Base-by-base conservation (phyloP, 2,113 vertebrate genomes). In the Promerops cafer region DNA sequence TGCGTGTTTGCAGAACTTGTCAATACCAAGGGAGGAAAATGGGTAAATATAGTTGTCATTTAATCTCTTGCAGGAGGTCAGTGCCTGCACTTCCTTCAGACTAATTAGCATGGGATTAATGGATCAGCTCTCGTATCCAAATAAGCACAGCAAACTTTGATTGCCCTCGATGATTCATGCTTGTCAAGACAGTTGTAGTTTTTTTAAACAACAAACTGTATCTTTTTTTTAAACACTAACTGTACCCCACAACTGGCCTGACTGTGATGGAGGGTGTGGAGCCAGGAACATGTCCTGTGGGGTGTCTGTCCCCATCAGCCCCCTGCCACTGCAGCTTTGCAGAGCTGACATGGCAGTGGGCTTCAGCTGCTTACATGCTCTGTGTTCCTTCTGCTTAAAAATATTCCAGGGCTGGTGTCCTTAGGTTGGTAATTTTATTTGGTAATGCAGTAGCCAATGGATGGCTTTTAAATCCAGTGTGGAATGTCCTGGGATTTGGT, bases 51-150 rank as follows among this genome's bases (percentile, higher is more conserved):
- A 97, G 78, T 85, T 96, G 82, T 84, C 93, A 79, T 95, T 88
- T 97, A 97, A 97, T 95, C 92, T 97, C 94, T 90, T 65, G 66
- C 31, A 71, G 87, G 94, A 97, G 92, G 84, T 97, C 95, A 97
- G 70, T 59, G 69, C 92, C 65, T 93, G 66, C 93, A 87, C 78
- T 94, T 92, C 90, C 94, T 91, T 85, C 56, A 95, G 82, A 65
- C 66, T 96, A 93, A 96, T 96, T 97, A 96, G 59, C 76, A 21
- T 5, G n/a, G 93, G 89, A 95, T 96, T 97, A 96, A 72, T 94
- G 70, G 83, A 68, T 95, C 92, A 93, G 97, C 94, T 97, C 77
- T 93, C 64, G 66, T 92, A 87, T 77, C 81, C 90, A 85, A 91
- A 93, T 93, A 66, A 42, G 94, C 89, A 42, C 90, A 75, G 81